Evolutionary conservation across 2,888 invertebrate genomes (phyloP).

Genomic region (Scrobipalpa atriplicella): DNA sequence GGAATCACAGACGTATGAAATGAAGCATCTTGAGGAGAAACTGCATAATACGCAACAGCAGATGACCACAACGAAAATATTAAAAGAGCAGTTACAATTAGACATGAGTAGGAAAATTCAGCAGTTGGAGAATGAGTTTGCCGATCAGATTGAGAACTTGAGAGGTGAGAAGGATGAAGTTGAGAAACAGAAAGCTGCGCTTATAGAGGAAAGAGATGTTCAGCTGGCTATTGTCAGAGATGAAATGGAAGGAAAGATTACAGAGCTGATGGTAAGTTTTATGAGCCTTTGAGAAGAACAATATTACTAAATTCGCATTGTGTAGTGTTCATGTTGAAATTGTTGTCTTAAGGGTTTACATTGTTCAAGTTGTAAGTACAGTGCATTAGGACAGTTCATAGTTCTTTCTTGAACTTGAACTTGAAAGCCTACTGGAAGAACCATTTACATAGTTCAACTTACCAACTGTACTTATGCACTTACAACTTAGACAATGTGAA

Average conservation of each 20-base stretch:
- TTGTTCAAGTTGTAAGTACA: no score
- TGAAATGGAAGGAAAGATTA: slow-evolving; percentile 67
- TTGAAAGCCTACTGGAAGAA: no score
- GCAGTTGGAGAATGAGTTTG: slow-evolving; percentile 67
- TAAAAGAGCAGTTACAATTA: slow-evolving; percentile 70
- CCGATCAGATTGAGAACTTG: slow-evolving; percentile 71
- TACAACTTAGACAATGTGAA: no score
- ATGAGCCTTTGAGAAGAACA: neutral
- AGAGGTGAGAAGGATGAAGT: slow-evolving; percentile 75
- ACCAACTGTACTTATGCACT: no score
- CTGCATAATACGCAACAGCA: slow-evolving; percentile 68
- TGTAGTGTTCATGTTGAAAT: no score
- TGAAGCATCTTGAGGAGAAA: slow-evolving; percentile 70
- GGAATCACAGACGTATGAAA: slow-evolving; percentile 68
- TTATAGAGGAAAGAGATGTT: slow-evolving; percentile 72
- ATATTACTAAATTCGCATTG: no score
- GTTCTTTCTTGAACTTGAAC: no score
- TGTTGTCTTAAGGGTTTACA: no score
- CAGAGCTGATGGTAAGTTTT: slow-evolving; percentile 58
- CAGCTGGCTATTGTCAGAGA: slow-evolving; percentile 57
- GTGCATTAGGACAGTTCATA: no score
- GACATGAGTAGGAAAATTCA: slow-evolving; percentile 74
- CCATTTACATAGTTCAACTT: no score
- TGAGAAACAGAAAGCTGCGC: slow-evolving; percentile 66
- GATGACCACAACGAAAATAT: slow-evolving; percentile 62